Evolutionary conservation across 2,888 invertebrate genomes (phyloP), one percentile per base, ranked within the genome.

Genomic region (Boloria selene): DNA sequence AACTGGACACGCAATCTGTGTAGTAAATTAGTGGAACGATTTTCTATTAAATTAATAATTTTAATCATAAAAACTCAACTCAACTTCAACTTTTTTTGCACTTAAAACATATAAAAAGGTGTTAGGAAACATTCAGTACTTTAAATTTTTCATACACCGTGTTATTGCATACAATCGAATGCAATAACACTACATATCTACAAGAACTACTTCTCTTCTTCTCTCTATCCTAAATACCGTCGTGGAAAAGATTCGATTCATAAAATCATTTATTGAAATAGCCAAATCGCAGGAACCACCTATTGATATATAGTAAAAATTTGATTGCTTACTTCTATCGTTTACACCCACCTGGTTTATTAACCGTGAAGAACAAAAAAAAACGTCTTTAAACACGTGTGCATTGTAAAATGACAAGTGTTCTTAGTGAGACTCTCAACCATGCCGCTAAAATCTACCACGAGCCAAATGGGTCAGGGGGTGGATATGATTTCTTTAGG

Each of bases 391-490:
- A 55, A 26, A 51, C 62, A 67, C 63, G 70, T 67, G 67, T 67
- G 67, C 65, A 67, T 67, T 70, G 70, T 67, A 49, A 55, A 67
- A 63, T 56, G 56, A 63, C 65, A 53, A 70, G 67, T 61, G 67
- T 60, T 60, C 65, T 70, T 44, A 52, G 31, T 38, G 31, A 53
- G 42, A 45, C 69, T 31, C 70, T 67, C 51, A 17, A 61, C 31
- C 45, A 53, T 22, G 67, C 38, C 54, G 65, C 60, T 67, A 65
- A 67, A 63, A 65, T 52, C 60, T 52, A 60, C 58, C 45, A 31
- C 64, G 55, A 61, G 66, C 60, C 70, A 70, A 70, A 63, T 70
- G 53, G 70, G 67, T 70, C 70, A 70, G 60, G 51, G 64, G 61
- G 58, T 58, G 49, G 45, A 58, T 44, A 60, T 26, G 16, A 47